Evolutionary conservation across 2,888 invertebrate species (phyloP), one percentile per base, ranked within the genome.

Genomic region (Diploptera punctata): DNA sequence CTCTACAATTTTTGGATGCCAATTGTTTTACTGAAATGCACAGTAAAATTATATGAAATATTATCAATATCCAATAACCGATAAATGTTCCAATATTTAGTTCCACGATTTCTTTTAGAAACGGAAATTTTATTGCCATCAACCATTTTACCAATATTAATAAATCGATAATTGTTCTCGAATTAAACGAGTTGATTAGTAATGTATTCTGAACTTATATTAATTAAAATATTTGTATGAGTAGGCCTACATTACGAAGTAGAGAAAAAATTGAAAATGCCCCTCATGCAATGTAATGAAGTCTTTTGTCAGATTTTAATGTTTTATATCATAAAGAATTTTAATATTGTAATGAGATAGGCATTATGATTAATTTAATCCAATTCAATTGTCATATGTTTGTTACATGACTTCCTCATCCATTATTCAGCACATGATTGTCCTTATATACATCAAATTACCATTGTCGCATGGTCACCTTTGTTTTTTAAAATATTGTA

Each of bases 31-130:
- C n/a, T 29, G 26, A 13, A 1, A 26, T 29, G n/a, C 16, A 57
- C 9, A 44, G 47, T 47, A 65, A 47, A 65, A 65, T 13, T 65
- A 65, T 18, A 47, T 18, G 65, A 65, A 65, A 24, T 44, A 62
- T 62, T 62, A 65, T 29, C 44, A 24, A 65, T 65, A 26, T 24
- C 47, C 65, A 65, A 65, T 65, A 65, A 65, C 65, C 65, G 47
- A 65, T 65, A 65, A 16, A 65, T 47, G 24, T 29, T 65, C 65
- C 65, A 47, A 26, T 65, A 44, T 65, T 47, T n/a, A 44, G 26
- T 65, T 43, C n/a, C 21, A 65, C 33, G 43, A 38, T 29, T 19
- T 18, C 18, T 65, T 65, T 47, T n/a, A n/a, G n/a, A 18, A 21
- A 47, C 26, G 65, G 65, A 65, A 65, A 44, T 65, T 65, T 60